Base-by-base conservation (phyloP, 2,113 vertebrate genomes). In the Uria lomvia region DNA sequence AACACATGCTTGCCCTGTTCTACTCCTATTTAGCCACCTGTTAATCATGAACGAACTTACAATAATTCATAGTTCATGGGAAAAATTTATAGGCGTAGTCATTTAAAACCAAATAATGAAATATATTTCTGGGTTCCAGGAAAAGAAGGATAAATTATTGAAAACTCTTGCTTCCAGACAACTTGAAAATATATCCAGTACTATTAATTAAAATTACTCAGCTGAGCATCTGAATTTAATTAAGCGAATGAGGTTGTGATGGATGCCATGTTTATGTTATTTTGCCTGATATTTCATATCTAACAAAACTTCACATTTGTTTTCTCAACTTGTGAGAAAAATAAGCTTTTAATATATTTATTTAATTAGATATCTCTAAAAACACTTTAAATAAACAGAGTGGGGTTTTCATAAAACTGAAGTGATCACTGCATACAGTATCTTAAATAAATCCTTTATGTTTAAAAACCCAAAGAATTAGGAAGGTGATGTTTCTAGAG, bases 121-220 rank as follows among this genome's bases (percentile, higher is more conserved):
- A 73, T 92, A 16, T 60, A 70, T 49, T 87, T 92, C 88, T 74
- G 92, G 88, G 72, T 91, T 94, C 68, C 86, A 94, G 88, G 80
- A 94, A 94, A 94, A 91, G 76, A 36, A 79, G 65, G 49, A 88
- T 96, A 91, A 97, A 88, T 90, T 94, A 96, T 70, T 94, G 58
- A 96, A 95, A 94, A 71, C 20, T 92, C 60, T 81, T 90, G 22
- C n/a, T 91, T 89, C 82, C 93, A 91, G 43, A 50, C 36, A 93
- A 86, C 88, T 91, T 77, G 74, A 84, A 94, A 96, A 95, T 91
- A 29, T 66, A 71, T 52, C 70, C 92, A 71, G 60, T 42, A 29
- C 60, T 52, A 74, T 84, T 97, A 95, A 97, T 96, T 93, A 97
- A 90, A 86, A 90, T 95, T 92, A 71, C 59, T 95, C 91, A 34